These are phyloP conservation scores for Hydrozoanthus tunicans DNA, from an alignment of 64 coral and sea anemone species.

Conservation along the genomic window DNA sequence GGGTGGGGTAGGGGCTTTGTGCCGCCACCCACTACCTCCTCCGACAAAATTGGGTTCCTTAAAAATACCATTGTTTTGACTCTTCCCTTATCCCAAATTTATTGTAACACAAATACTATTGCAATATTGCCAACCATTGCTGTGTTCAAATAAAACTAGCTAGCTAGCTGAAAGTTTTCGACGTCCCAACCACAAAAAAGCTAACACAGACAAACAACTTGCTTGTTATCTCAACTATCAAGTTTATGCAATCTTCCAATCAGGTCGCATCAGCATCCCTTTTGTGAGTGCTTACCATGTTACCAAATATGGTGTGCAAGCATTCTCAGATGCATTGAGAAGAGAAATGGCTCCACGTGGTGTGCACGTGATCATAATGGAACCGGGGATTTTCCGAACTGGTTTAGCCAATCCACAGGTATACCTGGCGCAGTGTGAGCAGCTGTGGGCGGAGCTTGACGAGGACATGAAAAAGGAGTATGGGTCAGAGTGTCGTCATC, in stretches of 20 bases:
- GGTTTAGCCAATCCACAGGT: not conserved
- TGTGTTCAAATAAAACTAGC: no score
- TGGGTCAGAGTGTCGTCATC: not conserved
- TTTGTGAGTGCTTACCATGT: slow-evolving; percentile 12
- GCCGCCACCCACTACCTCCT: no score
- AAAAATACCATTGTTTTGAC: no score
- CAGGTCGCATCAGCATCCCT: slow-evolving; percentile 18
- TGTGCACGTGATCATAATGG: not conserved
- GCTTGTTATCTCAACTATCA: no score
- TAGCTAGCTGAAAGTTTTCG: no score
- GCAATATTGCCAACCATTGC: no score
- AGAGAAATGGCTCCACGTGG: slow-evolving; percentile 8
- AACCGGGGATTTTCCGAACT: not conserved
- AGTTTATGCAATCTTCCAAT: not conserved
- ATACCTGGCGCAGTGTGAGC: not conserved
- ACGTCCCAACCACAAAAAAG: no score
- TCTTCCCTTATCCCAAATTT: no score
- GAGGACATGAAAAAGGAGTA: slow-evolving; percentile 6
- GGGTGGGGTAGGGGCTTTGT: no score
- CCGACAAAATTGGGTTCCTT: no score
- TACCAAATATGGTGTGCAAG: slow-evolving; percentile 22
- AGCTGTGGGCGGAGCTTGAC: not conserved
- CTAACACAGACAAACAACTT: no score
- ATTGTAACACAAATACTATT: no score
- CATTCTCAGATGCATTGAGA: slow-evolving; percentile 2